These are phyloP conservation scores for honey bee (Apis mellifera) DNA, from an alignment of 1,140 invertebrate species.

Conservation along the genomic window DNA sequence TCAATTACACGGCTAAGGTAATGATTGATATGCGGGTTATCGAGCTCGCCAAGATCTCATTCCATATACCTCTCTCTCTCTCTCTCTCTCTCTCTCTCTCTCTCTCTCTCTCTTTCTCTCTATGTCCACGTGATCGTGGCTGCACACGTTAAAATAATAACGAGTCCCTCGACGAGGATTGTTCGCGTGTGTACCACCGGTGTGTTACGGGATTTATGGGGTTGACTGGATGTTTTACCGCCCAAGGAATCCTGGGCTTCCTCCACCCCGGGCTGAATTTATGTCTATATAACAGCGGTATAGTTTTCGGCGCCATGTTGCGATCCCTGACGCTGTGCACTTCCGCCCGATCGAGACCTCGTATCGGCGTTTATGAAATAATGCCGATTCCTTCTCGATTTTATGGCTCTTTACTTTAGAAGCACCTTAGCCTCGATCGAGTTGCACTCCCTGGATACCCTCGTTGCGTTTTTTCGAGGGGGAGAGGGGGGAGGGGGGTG, in stretches of 20 bases:
- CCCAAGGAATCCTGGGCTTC: constrained; percentile 40
- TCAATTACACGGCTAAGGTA: constrained; percentile 58
- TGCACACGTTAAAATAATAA: constrained; percentile 59
- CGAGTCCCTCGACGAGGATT: background rate
- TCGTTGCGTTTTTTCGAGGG: too few species aligned
- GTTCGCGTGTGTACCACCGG: constrained; percentile 2
- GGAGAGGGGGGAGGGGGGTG: too few species aligned
- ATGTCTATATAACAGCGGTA: constrained; percentile 56
- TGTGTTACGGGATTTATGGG: constrained; percentile 50
- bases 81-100: background rate
- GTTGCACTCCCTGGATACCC: background rate
- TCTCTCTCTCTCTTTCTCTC: background rate
- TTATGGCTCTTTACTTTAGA: too few species aligned
- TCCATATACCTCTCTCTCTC: constrained; percentile 18
- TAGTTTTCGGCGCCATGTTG: constrained; percentile 48
- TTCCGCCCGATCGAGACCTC: constrained; percentile 15
- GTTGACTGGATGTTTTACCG: constrained; percentile 50
- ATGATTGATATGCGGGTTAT: constrained; percentile 61
- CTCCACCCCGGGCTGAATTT: constrained; percentile 40
- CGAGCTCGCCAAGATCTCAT: constrained; percentile 43
- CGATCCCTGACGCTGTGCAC: constrained; percentile 22
- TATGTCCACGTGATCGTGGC: constrained; percentile 5
- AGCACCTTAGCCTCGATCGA: background rate
- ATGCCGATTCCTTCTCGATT: constrained; percentile 1
- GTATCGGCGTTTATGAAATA: constrained; percentile 32